Conservation (phyloP, 2,888 invertebrate genomes). For the Icerya purchasi region DNA sequence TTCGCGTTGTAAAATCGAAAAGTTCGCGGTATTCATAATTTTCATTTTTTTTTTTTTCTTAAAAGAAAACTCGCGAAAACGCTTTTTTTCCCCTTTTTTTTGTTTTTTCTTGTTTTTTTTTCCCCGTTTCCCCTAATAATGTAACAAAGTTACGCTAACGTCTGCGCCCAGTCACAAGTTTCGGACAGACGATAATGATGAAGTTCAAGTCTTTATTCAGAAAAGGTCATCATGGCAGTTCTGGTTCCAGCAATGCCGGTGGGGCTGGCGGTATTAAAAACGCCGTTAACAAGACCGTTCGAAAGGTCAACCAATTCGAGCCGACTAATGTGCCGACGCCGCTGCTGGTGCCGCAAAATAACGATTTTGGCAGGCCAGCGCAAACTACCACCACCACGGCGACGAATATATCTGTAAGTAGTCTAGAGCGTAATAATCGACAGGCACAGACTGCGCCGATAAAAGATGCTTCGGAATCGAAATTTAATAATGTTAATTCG, state of each 20-base stretch:
- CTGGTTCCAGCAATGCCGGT: constrained; percentile 9
- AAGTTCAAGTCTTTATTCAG: constrained; percentile 80
- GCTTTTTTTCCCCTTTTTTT: no score
- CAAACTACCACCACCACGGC: background rate
- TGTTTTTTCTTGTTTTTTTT: no score
- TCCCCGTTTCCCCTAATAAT: no score
- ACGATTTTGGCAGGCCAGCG: constrained; percentile 1
- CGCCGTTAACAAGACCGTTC: constrained; percentile 12
- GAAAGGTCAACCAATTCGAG: constrained; percentile 7
- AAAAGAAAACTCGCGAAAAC: no score
- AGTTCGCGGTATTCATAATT: no score
- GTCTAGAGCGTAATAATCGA: background rate
- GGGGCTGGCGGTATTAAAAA: constrained; percentile 9
- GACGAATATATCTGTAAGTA: background rate
- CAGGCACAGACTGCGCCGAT: background rate
- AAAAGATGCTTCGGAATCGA: background rate
- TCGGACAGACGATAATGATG: constrained; percentile 42
- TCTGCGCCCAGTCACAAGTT: no score
- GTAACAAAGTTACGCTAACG: no score
- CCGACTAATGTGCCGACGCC: constrained; percentile 11
- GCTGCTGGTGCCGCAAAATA: no score
- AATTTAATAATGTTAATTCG: background rate
- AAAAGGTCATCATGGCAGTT: constrained; percentile 39
- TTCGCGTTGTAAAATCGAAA: no score
- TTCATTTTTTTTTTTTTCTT: no score